These are phyloP conservation scores for Cochlearius cochlearius DNA, from an alignment of 2,113 vertebrate species.

Conservation along the genomic window DNA sequence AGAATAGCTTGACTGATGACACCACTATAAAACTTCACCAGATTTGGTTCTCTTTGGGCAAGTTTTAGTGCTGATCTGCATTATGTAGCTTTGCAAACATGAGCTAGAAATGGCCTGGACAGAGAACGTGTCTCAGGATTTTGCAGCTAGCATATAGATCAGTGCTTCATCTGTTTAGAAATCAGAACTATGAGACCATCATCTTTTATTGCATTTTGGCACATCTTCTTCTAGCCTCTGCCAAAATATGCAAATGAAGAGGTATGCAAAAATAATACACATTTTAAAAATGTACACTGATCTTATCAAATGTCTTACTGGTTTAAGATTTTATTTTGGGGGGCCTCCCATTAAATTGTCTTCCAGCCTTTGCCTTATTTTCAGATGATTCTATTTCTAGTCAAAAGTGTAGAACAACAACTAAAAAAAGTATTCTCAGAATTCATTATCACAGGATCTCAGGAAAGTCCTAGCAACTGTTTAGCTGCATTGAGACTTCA, in stretches of 20 bases:
- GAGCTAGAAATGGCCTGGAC: not conserved
- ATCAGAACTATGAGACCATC: not conserved
- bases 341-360: not conserved
- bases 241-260: not conserved
- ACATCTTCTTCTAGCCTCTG: not conserved
- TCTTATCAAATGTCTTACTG: not conserved
- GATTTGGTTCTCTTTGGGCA: not conserved
- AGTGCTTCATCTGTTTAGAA: not conserved
- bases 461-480: not conserved
- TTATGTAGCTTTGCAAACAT: not conserved
- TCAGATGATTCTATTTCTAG: not conserved
- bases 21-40: not conserved
- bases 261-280: not conserved
- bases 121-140: not conserved
- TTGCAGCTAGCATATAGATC: not conserved
- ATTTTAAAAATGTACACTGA: not conserved
- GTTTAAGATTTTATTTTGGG: not conserved
- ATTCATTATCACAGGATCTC: not conserved
- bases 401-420: not conserved
- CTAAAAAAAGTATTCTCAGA: not conserved
- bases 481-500: not conserved
- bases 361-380: not conserved
- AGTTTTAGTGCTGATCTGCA: not conserved
- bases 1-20: not conserved
- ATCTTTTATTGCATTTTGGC: not conserved